Percentiles rank a stretch among this genome's conserved stretches.
These are phyloP conservation scores for Steromphala cineraria DNA, from an alignment of 2,888 invertebrate genomes.

Conservation along the genomic window DNA sequence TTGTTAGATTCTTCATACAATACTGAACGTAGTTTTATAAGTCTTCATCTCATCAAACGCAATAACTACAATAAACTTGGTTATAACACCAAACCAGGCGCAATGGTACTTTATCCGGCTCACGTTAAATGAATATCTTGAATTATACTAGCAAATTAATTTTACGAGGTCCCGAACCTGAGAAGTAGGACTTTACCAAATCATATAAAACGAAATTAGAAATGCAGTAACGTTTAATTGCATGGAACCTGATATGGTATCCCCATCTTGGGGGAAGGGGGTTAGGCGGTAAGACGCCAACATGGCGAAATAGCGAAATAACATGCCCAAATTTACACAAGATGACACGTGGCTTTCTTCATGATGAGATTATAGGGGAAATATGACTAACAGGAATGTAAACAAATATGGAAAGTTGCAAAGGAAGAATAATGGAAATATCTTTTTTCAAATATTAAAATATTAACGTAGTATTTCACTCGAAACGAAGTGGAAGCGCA, in stretches of 20 bases:
- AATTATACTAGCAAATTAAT: conserved; percentile 11
- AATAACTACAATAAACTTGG: too few species aligned
- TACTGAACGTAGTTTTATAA: too few species aligned
- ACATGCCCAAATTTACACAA: neutral
- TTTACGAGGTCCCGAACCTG: neutral
- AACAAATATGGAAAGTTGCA: conserved; percentile 2
- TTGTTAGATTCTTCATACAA: too few species aligned
- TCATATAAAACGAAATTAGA: neutral
- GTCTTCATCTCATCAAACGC: too few species aligned
- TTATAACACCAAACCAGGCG: too few species aligned
- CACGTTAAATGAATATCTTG: neutral
- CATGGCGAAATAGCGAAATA: neutral
- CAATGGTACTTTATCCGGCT: neutral
- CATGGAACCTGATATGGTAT: neutral
- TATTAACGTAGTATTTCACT: too few species aligned
- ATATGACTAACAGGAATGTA: neutral
- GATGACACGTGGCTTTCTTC: neutral
- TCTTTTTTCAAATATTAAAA: too few species aligned
- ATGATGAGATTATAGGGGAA: neutral
- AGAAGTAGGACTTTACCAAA: neutral
- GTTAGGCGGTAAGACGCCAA: conserved; percentile 1
- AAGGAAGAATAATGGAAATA: neutral
- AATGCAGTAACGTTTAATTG: conserved; percentile 13
- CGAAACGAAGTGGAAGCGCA: too few species aligned
- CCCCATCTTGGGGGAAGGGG: neutral